phyloP scores from a whole-genome alignment of 2,113 vertebrate species.

The Blennius ocellaris region DNA sequence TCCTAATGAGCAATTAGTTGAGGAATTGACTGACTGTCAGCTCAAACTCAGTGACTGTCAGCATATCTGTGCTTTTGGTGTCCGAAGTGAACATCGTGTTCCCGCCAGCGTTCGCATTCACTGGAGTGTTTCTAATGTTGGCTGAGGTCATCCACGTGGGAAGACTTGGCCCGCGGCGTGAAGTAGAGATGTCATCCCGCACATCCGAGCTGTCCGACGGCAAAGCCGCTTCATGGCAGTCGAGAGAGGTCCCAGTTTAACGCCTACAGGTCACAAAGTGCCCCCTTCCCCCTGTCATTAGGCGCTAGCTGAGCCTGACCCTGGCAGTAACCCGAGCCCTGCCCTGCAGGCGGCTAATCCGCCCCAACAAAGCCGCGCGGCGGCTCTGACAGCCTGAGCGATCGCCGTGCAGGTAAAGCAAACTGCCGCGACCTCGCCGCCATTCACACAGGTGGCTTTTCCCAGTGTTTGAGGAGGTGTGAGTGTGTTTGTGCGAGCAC shows the following conservation, averaged over 20 bases:
- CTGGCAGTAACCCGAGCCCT: constrained; percentile 49
- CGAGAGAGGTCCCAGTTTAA: constrained; percentile 65
- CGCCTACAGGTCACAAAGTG: constrained; percentile 62
- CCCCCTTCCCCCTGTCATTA: constrained; percentile 52
- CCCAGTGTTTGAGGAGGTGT: constrained; percentile 59
- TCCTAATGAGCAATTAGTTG: constrained; percentile 34
- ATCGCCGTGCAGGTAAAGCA: constrained; percentile 68
- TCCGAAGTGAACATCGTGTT: not conserved
- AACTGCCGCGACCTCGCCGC: constrained; percentile 45
- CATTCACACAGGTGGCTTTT: constrained; percentile 63
- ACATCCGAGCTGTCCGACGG: constrained; percentile 37
- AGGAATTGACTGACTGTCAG: constrained; percentile 3
- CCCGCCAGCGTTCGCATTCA: not conserved
- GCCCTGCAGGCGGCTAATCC: constrained; percentile 60
- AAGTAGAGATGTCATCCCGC: constrained; percentile 48
- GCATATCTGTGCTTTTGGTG: not conserved
- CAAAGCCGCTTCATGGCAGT: constrained; percentile 32
- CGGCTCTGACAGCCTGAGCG: constrained; percentile 59
- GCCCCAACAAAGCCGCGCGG: constrained; percentile 58
- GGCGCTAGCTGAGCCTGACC: constrained; percentile 43
- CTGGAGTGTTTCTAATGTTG: not conserved
- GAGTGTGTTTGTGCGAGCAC: constrained; percentile 24
- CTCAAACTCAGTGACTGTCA: not conserved
- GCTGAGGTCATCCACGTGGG: constrained; percentile 2
- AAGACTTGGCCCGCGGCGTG: not conserved